Base-by-base conservation (phyloP, 2,797 vertebrate species). In the Poeciliopsis presidionis region DNA sequence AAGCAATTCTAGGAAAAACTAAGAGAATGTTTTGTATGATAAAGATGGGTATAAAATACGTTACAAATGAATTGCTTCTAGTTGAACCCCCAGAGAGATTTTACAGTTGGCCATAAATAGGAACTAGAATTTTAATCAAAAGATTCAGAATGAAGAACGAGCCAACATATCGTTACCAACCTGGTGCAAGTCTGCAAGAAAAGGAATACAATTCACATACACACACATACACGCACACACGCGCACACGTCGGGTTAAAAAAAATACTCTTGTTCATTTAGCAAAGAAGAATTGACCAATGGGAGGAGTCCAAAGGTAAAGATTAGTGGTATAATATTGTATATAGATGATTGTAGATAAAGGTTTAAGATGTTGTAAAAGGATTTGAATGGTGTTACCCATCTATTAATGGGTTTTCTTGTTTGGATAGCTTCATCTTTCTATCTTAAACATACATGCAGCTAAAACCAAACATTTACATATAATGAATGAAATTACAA, bases 41-140 rank as follows among this genome's bases (percentile, higher is more conserved):
- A 41, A 11, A 41, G 9, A 69, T 5, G 39, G 39, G 12, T 43
- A 39, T 39, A 43, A n/a, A 6, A 25, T 5, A 25, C n/a, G 81
- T 74, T 81, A 85, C 83, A 87, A 86, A 88, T 77, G 82, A 90
- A 83, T 75, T 75, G 83, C 74, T 81, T 83, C 72, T 51, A 36
- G 59, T 81, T 81, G n/a, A 59, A 59, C 4, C 73, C 76, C 81
- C 79, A 81, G 36, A 65, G 71, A 87, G 77, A 65, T 71, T 82
- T 84, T 90, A 81, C 78, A 51, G 70, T 84, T 84, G 87, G 81
- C 25, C 79, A 55, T 87, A 88, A 88, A 87, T 88, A 88, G 82
- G 71, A 83, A 73, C 49, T 46, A 81, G 69, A 82, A 89, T 77
- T 79, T 83, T 87, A 12, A 61, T 80, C 75, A 59, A 88, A 91